Base-by-base conservation (phyloP, 2,113 vertebrate genomes). In the Melanerpes aurifrons region DNA sequence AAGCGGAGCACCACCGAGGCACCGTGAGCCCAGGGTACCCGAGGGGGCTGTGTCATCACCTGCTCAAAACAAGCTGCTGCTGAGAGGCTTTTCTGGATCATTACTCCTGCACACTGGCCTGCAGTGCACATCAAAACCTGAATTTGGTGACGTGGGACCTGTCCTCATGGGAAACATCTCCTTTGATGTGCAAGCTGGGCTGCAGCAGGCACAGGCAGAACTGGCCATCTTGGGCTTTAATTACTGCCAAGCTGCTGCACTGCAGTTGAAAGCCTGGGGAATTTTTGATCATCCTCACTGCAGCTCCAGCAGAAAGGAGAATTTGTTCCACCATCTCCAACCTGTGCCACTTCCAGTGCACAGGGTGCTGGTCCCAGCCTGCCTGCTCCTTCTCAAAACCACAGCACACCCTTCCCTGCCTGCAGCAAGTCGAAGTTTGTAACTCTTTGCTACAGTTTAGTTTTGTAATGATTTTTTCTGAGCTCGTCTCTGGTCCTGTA, bases 21-120 rank as follows among this genome's bases (percentile, higher is more conserved):
- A 4, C 54, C 0, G 1, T 1, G 3, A 75, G 50, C 61, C 7
- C 0, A 0, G 47, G 15, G 20, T 22, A 21, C 40, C 37, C 4
- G 0, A 7, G 24, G 32, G 31, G 19, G 48, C 15, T 29, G 35
- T 1, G 1, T 56, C 57, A 20, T 53, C 70, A 26, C 82, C 95
- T 62, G 59, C 82, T 43, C 15, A 2, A 8, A 1, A 9, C 4
- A 43, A 86, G 69, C 69, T n/a, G 72, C 73, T 56, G 12, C 2
- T 45, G 7, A 3, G 67, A 59, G 69, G 3, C 26, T 24, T 31
- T 18, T 17, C 74, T 13, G 29, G 37, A 43, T 75, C 43, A 4
- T 32, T 53, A 2, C 59, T 70, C 47, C 29, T 3, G 1, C 67
- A 7, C 71, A 1, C 14, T 2, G 1, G 74, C 68, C 63, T 25